Base-by-base conservation (phyloP, 2,113 vertebrate genomes). In the Prunella fulvescens region DNA sequence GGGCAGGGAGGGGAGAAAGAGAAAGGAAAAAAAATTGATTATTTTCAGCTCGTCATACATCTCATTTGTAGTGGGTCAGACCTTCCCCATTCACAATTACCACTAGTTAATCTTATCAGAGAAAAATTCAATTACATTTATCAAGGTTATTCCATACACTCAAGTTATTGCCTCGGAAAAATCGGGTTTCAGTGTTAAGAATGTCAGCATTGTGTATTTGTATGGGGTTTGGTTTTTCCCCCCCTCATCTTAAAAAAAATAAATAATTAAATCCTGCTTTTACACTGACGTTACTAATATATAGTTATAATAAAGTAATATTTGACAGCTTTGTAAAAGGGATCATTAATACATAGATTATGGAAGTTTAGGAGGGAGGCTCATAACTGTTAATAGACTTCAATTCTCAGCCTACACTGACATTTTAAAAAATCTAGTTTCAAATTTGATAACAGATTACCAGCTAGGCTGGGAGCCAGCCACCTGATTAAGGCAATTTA, bases 71-170 rank as follows among this genome's bases (percentile, higher is more conserved):
- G 93, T 89, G 97, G 97, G 97, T 97, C 97, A 98, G 97, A 98
- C 96, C 97, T 98, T 98, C 97, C 96, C 97, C 97, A 97, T 98
- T 98, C 97, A 98, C 98, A 99, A 99, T 99, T 98, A 98, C 98
- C 97, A 98, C 97, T 98, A 98, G 98, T 99, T 99, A 98, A 99
- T 99, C 99, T 99, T 99, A 99, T 99, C 98, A 98, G 97, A 98
- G 98, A 97, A 97, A 98, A 99, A 99, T 99, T 99, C 98, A 99
- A 99, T 99, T 99, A 99, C 98, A 99, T 99, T 99, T 99, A 99
- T 99, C 99, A 98, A 99, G 98, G 98, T 99, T 98, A 99, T 99
- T 99, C 98, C 97, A 98, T 97, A 97, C 98, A 97, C 98, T 97
- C 97, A 97, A 98, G 97, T 98, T 98, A 98, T 97, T 97, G 96